These are phyloP conservation scores for Burhinus oedicnemus DNA, from an alignment of 2,113 vertebrate genomes.

Conservation along the genomic window DNA sequence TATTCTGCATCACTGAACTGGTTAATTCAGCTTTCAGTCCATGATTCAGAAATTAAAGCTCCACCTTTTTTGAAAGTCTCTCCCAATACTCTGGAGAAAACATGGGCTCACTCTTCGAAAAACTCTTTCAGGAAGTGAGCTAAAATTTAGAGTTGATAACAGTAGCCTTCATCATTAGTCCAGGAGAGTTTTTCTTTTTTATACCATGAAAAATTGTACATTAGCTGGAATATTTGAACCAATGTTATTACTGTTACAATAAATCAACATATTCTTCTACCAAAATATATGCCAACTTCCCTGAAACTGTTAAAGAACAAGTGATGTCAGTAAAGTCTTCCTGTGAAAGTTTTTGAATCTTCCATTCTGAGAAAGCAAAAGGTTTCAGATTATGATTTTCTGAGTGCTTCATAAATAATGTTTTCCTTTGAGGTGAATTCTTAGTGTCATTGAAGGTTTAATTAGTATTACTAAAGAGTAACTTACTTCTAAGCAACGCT, in stretches of 20 bases:
- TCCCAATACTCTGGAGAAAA: background rate
- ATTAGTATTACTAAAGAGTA: background rate
- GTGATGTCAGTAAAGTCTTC: background rate
- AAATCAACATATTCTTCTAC: background rate
- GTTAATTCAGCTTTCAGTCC: slow-evolving; percentile 9
- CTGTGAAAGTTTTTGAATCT: background rate
- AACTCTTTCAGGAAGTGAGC: background rate
- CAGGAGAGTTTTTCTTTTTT: background rate
- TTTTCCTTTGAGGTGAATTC: background rate
- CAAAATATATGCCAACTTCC: background rate
- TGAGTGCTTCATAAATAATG: background rate
- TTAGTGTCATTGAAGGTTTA: background rate
- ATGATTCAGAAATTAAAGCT: background rate
- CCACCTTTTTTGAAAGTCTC: background rate
- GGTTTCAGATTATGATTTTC: background rate
- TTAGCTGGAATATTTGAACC: background rate
- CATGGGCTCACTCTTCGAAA: background rate
- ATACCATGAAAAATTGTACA: background rate
- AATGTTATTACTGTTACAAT: background rate
- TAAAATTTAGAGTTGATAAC: background rate
- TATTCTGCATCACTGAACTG: slow-evolving; percentile 18
- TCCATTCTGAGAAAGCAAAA: background rate
- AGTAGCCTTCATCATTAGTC: background rate
- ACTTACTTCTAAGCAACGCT: background rate
- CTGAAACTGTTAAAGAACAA: background rate